Evolutionary conservation across 2,113 vertebrate genomes (phyloP).

Genomic region (Castor canadensis): DNA sequence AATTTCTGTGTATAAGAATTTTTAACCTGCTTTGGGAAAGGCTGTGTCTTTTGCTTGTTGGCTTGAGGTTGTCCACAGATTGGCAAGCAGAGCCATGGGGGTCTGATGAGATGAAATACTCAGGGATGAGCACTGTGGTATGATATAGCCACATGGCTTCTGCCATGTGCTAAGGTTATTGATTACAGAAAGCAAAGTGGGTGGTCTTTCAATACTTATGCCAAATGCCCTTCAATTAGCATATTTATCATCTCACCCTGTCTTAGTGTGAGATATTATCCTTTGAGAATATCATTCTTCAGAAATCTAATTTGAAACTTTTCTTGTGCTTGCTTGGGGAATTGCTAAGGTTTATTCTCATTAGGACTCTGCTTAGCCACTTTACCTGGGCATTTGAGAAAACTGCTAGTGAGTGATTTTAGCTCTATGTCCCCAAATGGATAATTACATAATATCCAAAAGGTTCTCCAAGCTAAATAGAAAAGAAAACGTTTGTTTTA

Average conservation of each 20-base stretch:
- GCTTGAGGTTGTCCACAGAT: conserved; percentile 13
- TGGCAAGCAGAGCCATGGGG: not conserved
- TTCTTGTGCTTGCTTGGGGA: conserved; percentile 23
- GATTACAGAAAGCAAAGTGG: not conserved
- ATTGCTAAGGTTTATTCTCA: conserved; percentile 35
- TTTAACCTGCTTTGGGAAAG: conserved; percentile 36
- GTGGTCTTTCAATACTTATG: not conserved
- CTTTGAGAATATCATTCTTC: conserved; percentile 10
- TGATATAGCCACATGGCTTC: not conserved
- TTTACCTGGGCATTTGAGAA: not conserved
- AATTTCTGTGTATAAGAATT: conserved; percentile 72
- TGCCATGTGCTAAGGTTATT: conserved; percentile 45
- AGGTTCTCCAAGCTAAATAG: not conserved
- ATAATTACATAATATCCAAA: not conserved
- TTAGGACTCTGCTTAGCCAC: not conserved
- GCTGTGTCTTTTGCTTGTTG: not conserved
- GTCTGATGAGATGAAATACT: not conserved
- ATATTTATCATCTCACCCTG: conserved; percentile 18
- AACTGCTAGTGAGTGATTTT: not conserved
- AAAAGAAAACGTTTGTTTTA: not conserved
- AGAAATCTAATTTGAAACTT: not conserved
- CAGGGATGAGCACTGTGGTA: not conserved
- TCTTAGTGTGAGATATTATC: conserved; percentile 33
- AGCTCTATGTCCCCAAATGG: not conserved
- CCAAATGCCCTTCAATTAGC: not conserved